Percentiles rank a stretch among this genome's conserved stretches.
Conservation (phyloP, 2,888 invertebrate species). For the Lycia hirtaria region DNA sequence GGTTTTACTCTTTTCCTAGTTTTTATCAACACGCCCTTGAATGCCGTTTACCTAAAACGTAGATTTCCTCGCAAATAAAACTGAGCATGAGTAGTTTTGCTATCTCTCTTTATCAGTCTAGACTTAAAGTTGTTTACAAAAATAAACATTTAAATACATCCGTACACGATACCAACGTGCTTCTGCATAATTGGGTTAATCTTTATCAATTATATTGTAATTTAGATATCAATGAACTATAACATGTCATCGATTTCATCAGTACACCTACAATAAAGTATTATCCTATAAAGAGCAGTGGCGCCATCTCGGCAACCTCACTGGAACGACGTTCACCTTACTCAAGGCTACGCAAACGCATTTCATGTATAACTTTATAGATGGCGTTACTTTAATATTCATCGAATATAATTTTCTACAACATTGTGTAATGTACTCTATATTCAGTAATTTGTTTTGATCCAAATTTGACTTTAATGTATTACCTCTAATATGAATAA, state of each 20-base stretch:
- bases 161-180: slow-evolving; percentile 1
- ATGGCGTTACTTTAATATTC: slow-evolving; percentile 47
- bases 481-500: too few relatives aligned
- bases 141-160: slow-evolving; percentile 4
- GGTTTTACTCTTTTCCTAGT: slow-evolving; percentile 76
- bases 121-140: slow-evolving; percentile 17
- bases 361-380: slow-evolving; percentile 43
- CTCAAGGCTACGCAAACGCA: neutral
- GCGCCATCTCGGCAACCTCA: slow-evolving; percentile 21
- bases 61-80: slow-evolving; percentile 21
- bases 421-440: too few relatives aligned
- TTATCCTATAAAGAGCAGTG: neutral
- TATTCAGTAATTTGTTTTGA: too few relatives aligned
- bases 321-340: slow-evolving; percentile 34
- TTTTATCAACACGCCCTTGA: slow-evolving; percentile 75
- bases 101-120: slow-evolving; percentile 20
- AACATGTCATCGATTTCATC: neutral
- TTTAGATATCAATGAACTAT: neutral
- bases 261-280: neutral
- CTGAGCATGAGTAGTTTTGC: neutral
- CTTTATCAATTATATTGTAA: neutral
- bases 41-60: slow-evolving; percentile 46
- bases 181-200: slow-evolving; percentile 9
- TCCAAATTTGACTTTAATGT: too few relatives aligned
- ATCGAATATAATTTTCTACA: neutral